phyloP scores from a whole-genome alignment of 2,797 vertebrate species.

The Lacerta viridis region DNA sequence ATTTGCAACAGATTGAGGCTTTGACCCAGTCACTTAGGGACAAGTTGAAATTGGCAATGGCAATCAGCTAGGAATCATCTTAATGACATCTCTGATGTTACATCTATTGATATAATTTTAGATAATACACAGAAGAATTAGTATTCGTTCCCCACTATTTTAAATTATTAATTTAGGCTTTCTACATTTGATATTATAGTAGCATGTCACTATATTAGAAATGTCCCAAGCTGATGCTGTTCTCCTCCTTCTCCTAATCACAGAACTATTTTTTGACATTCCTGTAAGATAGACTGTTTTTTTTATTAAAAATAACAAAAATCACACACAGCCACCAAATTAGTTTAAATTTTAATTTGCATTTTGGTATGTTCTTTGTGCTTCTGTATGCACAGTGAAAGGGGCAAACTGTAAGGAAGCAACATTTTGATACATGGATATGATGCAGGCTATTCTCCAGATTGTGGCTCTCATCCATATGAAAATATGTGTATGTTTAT shows the following conservation, averaged over 20 bases:
- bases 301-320: background rate
- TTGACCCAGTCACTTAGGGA: background rate
- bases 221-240: background rate
- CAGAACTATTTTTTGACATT: background rate
- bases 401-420: background rate
- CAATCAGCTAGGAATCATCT: background rate
- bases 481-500: constrained; percentile 27
- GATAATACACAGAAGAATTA: background rate
- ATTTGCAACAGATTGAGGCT: background rate
- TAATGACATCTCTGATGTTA: background rate
- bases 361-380: too few relatives aligned
- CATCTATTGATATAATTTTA: background rate
- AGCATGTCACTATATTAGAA: background rate
- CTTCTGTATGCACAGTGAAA: background rate
- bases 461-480: background rate
- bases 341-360: background rate
- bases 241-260: background rate
- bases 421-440: background rate
- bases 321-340: background rate
- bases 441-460: background rate
- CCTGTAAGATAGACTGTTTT: background rate
- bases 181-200: background rate
- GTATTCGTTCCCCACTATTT: background rate
- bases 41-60: background rate
- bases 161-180: background rate